phyloP scores from a whole-genome alignment of 2,113 vertebrate genomes.

The Platysternon megacephalum region DNA sequence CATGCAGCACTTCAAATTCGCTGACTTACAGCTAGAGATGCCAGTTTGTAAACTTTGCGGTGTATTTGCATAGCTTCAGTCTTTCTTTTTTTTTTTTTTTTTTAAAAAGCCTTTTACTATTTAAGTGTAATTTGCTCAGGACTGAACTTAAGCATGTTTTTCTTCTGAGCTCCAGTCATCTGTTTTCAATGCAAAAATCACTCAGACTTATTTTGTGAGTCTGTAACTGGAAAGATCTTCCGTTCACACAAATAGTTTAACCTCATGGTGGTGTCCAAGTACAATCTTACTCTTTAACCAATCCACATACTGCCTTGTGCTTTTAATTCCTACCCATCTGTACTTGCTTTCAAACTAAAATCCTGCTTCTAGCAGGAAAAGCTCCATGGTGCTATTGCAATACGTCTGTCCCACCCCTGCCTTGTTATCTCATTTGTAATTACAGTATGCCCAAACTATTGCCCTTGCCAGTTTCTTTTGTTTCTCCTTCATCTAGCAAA shows the following conservation, averaged over 20 bases:
- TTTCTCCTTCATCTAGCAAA: not conserved
- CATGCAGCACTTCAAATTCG: not conserved
- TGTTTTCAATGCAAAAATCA: not conserved
- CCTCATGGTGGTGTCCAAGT: slow-evolving; percentile 67
- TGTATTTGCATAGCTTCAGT: not conserved
- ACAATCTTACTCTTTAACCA: slow-evolving; percentile 40
- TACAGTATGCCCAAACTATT: not conserved
- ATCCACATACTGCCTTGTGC: not conserved
- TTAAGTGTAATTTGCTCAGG: fast-evolving
- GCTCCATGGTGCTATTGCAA: not conserved
- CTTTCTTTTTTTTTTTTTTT: not conserved
- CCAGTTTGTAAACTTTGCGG: not conserved
- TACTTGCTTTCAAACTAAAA: not conserved
- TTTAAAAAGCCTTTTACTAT: not conserved
- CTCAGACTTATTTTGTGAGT: not conserved
- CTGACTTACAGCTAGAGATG: not conserved
- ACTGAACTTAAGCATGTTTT: not conserved
- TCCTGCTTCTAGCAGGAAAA: fast-evolving
- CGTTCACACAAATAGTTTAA: slow-evolving; percentile 43
- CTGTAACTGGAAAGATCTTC: not conserved
- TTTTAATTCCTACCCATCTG: not conserved
- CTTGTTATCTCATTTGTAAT: not conserved
- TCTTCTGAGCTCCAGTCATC: not conserved
- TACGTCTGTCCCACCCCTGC: not conserved
- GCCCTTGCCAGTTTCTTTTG: not conserved